A percentile compares a stretch with the other conserved stretches of the same genome.
Conservation (phyloP, 2,797 vertebrate species). For the Lacerta agilis region DNA sequence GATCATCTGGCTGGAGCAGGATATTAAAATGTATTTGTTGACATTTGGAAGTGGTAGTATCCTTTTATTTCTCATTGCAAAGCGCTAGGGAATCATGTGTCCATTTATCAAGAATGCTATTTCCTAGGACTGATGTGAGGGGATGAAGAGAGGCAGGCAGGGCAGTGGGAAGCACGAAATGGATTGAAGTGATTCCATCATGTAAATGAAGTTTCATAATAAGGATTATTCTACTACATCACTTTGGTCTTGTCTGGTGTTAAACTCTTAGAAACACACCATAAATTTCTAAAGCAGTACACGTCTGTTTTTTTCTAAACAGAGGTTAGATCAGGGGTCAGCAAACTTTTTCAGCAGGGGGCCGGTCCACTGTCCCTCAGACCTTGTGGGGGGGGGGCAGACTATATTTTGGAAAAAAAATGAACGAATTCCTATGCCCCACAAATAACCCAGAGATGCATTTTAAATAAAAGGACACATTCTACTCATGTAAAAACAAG, state of each 20-base stretch:
- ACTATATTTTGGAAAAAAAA: too few species aligned
- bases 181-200: not conserved
- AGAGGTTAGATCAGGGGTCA: not conserved
- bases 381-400: too few species aligned
- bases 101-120: not conserved
- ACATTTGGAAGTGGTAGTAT: not conserved
- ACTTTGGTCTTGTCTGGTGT: not conserved
- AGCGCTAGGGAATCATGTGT: not conserved
- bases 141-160: not conserved
- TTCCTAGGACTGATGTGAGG: not conserved
- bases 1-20: constrained; percentile 2
- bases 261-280: not conserved
- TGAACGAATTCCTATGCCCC: too few species aligned
- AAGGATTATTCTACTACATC: not conserved
- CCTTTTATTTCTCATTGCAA: not conserved
- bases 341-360: too few species aligned
- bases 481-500: too few species aligned
- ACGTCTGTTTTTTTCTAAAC: too few species aligned
- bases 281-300: not conserved
- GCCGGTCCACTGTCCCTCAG: too few species aligned
- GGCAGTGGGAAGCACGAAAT: too few species aligned
- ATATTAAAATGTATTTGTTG: not conserved
- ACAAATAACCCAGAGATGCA: too few species aligned
- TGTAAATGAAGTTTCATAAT: not conserved
- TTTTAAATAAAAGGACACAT: too few species aligned